Percentiles rank a stretch among this genome's conserved stretches.
phyloP scores from a whole-genome alignment of 2,797 vertebrate genomes.

The Acipenser oxyrinchus region DNA sequence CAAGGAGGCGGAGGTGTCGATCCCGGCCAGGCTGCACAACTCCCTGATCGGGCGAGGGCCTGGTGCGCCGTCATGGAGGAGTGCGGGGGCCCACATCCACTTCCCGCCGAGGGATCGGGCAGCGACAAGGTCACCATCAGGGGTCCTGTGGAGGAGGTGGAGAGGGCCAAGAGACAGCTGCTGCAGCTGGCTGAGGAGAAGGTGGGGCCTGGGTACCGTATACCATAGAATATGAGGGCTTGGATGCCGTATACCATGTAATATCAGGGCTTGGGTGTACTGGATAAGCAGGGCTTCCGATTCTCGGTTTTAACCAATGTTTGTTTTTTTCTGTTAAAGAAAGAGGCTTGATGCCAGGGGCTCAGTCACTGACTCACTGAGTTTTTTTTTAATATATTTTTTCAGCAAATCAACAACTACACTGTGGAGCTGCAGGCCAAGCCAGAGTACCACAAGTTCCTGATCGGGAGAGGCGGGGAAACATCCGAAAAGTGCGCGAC shows the following conservation, averaged over 20 bases:
- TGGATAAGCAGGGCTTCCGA: too few species aligned
- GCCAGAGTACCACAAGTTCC: slow-evolving; percentile 69
- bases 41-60: slow-evolving; percentile 72
- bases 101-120: slow-evolving; percentile 65
- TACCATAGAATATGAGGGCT: too few species aligned
- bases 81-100: slow-evolving; percentile 68
- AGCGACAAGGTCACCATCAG: slow-evolving; percentile 68
- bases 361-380: too few species aligned
- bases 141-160: slow-evolving; percentile 59
- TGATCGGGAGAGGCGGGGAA: slow-evolving; percentile 67
- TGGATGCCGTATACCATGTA: too few species aligned
- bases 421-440: slow-evolving; percentile 62
- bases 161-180: slow-evolving; percentile 63
- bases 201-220: slow-evolving; percentile 34
- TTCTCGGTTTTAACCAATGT: too few species aligned
- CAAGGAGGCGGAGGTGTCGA: slow-evolving; percentile 66
- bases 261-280: too few species aligned
- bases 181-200: slow-evolving; percentile 71
- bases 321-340: too few species aligned
- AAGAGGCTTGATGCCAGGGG: too few species aligned
- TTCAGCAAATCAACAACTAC: slow-evolving; percentile 69
- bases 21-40: slow-evolving; percentile 71
- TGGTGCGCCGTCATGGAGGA: slow-evolving; percentile 76
- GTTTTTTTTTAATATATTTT: neutral
- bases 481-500: slow-evolving; percentile 64